Conservation (phyloP, 2,888 invertebrate species). For the Cryptocephalus primarius region DNA sequence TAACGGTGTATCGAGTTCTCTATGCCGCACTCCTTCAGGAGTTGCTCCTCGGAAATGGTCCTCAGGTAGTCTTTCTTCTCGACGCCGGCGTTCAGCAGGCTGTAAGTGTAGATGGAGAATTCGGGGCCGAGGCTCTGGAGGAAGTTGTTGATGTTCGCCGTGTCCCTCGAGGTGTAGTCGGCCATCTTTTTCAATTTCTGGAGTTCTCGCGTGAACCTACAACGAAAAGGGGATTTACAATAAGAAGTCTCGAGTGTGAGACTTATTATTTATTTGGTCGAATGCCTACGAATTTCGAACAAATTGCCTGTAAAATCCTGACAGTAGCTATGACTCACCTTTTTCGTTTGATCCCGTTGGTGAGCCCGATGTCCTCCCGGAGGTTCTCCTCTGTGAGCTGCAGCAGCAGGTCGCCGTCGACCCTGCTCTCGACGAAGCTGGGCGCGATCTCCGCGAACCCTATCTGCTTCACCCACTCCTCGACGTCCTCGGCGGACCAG, state of each 20-base stretch:
- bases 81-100: slow-evolving; percentile 90
- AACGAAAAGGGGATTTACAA: slow-evolving; percentile 14
- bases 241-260: no score
- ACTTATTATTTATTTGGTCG: no score
- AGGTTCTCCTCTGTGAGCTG: slow-evolving; percentile 89
- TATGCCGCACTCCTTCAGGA: slow-evolving; percentile 83
- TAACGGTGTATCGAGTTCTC: slow-evolving; percentile 89
- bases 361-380: slow-evolving; percentile 82
- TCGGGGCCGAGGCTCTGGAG: slow-evolving; percentile 76
- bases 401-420: slow-evolving; percentile 92
- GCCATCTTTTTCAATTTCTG: slow-evolving; percentile 91
- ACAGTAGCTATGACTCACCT: slow-evolving; percentile 40
- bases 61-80: slow-evolving; percentile 75
- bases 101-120: slow-evolving; percentile 93
- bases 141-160: slow-evolving; percentile 80
- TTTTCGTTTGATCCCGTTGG: slow-evolving; percentile 86
- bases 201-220: slow-evolving; percentile 82
- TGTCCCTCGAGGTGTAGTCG: slow-evolving; percentile 90
- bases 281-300: background rate
- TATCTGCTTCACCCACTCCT: slow-evolving; percentile 97
- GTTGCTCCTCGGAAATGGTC: slow-evolving; percentile 81
- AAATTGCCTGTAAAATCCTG: background rate
- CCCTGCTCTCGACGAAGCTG: slow-evolving; percentile 82
- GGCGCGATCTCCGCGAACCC: slow-evolving; percentile 78
- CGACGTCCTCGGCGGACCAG: slow-evolving; percentile 94